phyloP scores from a whole-genome alignment of 2,888 invertebrate species.

The Meteorus colon region DNA sequence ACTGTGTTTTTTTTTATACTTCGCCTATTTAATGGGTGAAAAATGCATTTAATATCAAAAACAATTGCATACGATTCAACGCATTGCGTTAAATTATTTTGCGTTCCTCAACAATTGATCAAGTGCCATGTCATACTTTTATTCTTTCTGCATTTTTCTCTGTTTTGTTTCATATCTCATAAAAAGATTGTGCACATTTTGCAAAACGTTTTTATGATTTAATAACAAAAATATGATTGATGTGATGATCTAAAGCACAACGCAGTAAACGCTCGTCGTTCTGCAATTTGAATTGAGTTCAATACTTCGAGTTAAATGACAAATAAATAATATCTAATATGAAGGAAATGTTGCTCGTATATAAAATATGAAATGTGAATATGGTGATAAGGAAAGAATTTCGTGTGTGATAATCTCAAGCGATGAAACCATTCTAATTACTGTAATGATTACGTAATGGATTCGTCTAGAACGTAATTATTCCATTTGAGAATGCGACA shows the following conservation, averaged over 20 bases:
- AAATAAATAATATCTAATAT: slow-evolving; percentile 65
- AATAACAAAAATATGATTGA: background rate
- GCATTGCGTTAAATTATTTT: slow-evolving; percentile 52
- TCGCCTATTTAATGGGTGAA: slow-evolving; percentile 63
- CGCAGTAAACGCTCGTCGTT: background rate
- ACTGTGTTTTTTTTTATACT: slow-evolving; percentile 47
- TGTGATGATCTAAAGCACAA: background rate
- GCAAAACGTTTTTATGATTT: background rate
- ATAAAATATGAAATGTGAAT: slow-evolving; percentile 50
- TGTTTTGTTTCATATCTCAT: slow-evolving; percentile 8
- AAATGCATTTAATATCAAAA: slow-evolving; percentile 60
- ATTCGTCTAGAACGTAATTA: slow-evolving; percentile 60
- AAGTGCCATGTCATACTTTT: background rate
- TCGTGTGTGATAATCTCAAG: slow-evolving; percentile 52
- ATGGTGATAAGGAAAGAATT: slow-evolving; percentile 43
- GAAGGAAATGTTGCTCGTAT: slow-evolving; percentile 52
- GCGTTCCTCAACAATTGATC: slow-evolving; percentile 32
- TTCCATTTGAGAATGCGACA: slow-evolving; percentile 49
- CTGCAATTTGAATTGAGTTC: slow-evolving; percentile 55
- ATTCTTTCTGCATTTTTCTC: background rate
- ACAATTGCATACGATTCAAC: slow-evolving; percentile 59
- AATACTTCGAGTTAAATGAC: slow-evolving; percentile 54
- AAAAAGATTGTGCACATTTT: background rate
- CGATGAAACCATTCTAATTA: slow-evolving; percentile 61
- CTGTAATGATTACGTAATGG: slow-evolving; percentile 60